Conservation (phyloP, 2,113 vertebrate species). For the Platichthys stellatus region DNA sequence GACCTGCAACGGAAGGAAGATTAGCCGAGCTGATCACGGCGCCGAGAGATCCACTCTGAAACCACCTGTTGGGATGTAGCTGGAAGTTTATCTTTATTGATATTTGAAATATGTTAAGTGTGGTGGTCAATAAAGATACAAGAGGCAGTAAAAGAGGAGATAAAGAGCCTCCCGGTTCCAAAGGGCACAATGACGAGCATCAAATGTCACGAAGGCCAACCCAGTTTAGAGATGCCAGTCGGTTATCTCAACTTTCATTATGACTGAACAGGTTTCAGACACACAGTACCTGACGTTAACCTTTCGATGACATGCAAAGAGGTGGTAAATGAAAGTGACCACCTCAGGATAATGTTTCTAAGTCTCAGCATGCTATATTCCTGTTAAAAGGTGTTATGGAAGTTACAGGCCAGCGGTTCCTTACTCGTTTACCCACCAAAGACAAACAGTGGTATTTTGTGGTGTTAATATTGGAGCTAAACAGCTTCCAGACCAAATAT, state of each 20-base stretch:
- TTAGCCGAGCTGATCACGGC: constrained; percentile 37
- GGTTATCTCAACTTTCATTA: constrained; percentile 65
- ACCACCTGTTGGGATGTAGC: constrained; percentile 69
- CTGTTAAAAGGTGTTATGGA: background rate
- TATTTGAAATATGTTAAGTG: constrained; percentile 82
- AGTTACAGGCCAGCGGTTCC: background rate
- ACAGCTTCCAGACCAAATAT: constrained; percentile 30
- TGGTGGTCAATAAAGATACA: constrained; percentile 80
- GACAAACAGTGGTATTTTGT: constrained; percentile 21
- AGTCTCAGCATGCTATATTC: background rate
- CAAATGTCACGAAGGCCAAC: constrained; percentile 72
- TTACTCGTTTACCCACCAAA: constrained; percentile 14
- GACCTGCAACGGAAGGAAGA: constrained; percentile 19
- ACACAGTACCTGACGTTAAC: constrained; percentile 11
- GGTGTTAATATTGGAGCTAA: constrained; percentile 32
- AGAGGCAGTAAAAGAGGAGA: constrained; percentile 75
- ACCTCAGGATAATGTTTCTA: background rate
- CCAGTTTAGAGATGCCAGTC: constrained; percentile 39
- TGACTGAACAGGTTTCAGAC: constrained; percentile 7
- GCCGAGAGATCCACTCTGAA: constrained; percentile 37
- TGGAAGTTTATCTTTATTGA: constrained; percentile 79
- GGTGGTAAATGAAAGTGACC: constrained; percentile 7
- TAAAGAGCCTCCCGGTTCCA: constrained; percentile 77
- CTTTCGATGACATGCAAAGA: constrained; percentile 17
- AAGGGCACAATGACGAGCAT: constrained; percentile 75